Evolutionary conservation across 2,888 invertebrate genomes (phyloP), one percentile per base, ranked within the genome.

Genomic region (Microctonus brassicae): DNA sequence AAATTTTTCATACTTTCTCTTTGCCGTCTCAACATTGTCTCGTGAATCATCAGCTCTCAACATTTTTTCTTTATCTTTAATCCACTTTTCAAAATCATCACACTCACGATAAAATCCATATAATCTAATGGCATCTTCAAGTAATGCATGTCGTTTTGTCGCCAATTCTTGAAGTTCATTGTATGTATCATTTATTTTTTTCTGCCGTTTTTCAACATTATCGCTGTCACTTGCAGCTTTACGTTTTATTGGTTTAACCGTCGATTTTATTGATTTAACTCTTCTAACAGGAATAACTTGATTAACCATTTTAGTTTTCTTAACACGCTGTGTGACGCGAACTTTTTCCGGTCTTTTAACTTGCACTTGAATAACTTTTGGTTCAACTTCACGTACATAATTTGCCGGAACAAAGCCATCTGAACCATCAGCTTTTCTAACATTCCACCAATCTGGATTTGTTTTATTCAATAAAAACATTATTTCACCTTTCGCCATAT

Each of bases 401-500:
- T 97, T 98, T 0, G 97, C 98, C 0, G 99, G 99, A 3, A 99
- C 98, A 88, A 98, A 99, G 1, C 99, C 99, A 82, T 98, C 98
- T 0, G 93, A 92, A 0, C 98, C 95, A 84, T 96, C 96, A 0
- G 93, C 92, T 87, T 97, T 97, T 13, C 97, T 91, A n/a, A 98
- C 96, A 81, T 96, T 96, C 99, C 99, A 99, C 99, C 99, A 99
- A 87, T 99, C 99, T 0, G 94, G 93, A 88, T 98, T 99, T 7
- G 97, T 97, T 89, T 97, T 97, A 85, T 95, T 96, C 75, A 99
- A 91, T 0, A 99, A 90, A 83, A 97, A 94, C 95, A 99, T 95
- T 1, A 93, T 90, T 89, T 98, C 97, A 67, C 96, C 96, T 88
- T 98, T 98, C 68, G 91, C 91, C 92, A 97, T 95, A 62, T 93